Conservation (phyloP, 2,113 vertebrate species). For the Brienomyrus longianalis region DNA sequence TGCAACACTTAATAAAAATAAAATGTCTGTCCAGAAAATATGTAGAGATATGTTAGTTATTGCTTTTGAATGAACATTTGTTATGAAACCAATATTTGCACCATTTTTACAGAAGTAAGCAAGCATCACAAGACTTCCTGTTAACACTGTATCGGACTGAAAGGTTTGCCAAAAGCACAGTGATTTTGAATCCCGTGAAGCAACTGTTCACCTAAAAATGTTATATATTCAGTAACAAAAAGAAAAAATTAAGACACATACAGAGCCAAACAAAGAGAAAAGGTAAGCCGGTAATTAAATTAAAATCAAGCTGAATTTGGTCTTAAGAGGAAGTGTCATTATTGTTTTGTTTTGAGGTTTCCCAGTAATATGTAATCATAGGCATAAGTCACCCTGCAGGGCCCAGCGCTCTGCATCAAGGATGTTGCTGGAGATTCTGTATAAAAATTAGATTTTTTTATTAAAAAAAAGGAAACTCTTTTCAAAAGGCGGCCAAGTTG, state of each 20-base stretch:
- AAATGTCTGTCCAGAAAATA: background rate
- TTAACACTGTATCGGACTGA: background rate
- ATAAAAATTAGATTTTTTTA: background rate
- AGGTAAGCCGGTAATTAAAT: background rate
- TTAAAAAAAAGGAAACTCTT: background rate
- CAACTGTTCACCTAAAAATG: background rate
- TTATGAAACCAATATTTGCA: background rate
- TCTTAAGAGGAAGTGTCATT: constrained; percentile 1
- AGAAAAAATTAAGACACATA: background rate
- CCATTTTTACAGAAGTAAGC: background rate
- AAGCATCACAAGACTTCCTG: background rate
- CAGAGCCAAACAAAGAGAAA: background rate
- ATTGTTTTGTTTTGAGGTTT: background rate
- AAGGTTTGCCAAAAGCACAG: background rate
- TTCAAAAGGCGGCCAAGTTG: background rate
- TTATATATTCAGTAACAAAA: background rate
- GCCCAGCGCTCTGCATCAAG: background rate
- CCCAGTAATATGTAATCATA: background rate
- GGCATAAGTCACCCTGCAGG: background rate
- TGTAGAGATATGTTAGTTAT: background rate
- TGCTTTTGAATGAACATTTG: background rate
- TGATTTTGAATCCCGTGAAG: background rate
- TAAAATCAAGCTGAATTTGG: background rate
- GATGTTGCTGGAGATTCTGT: background rate
- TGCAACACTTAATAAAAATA: background rate